These are phyloP conservation scores for Lepidothrix coronata DNA, from an alignment of 2,113 vertebrate species.

Conservation along the genomic window DNA sequence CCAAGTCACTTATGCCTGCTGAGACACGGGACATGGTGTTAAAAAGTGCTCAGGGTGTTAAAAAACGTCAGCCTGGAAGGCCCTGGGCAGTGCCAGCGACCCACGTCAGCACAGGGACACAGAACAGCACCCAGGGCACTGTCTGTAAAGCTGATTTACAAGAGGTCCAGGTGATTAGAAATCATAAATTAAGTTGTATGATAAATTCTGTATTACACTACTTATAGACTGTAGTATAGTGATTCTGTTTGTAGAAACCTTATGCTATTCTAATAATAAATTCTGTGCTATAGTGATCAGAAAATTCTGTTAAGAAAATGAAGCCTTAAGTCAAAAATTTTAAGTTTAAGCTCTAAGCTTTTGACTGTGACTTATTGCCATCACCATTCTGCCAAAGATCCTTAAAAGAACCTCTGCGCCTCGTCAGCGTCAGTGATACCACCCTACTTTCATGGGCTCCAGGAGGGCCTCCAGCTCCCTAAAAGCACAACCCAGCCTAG, in stretches of 20 bases:
- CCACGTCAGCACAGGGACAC: background rate
- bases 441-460: background rate
- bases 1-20: background rate
- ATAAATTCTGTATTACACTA: background rate
- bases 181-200: background rate
- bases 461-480: background rate
- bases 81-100: background rate
- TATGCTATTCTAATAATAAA: background rate
- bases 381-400: background rate
- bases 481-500: background rate
- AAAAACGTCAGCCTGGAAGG: background rate
- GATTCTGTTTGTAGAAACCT: background rate
- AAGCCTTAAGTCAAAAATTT: background rate
- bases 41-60: background rate
- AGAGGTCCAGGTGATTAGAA: background rate
- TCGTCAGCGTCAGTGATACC: background rate
- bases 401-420: background rate
- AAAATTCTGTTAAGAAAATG: background rate
- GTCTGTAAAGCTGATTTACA: background rate
- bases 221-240: background rate
- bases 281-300: background rate
- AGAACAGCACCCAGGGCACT: background rate
- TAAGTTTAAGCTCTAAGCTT: background rate
- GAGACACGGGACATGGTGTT: background rate
- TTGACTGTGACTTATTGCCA: background rate